phyloP scores from a whole-genome alignment of 2,797 vertebrate species.

The Tokudaia tokunoshimensis region DNA sequence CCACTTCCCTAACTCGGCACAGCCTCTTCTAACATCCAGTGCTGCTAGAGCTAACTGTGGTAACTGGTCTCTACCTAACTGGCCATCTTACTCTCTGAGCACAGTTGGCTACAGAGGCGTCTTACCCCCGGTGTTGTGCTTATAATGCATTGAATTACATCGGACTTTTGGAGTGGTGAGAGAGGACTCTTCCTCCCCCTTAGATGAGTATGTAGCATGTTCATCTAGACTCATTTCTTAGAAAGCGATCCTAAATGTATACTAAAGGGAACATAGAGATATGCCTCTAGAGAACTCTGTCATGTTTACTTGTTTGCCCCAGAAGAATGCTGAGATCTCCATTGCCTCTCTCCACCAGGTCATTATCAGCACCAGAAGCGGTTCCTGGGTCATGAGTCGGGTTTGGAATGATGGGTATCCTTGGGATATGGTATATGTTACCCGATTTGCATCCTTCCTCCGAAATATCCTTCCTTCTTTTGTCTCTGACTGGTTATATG shows the following conservation, averaged over 20 bases:
- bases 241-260: neutral
- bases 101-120: neutral
- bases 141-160: neutral
- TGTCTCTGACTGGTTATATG: slow-evolving; percentile 88
- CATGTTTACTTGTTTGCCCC: neutral
- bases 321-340: neutral
- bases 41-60: neutral
- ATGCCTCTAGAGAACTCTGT: neutral
- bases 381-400: slow-evolving; percentile 91
- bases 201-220: neutral
- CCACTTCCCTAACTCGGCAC: neutral
- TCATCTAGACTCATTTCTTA: neutral
- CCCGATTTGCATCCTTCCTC: slow-evolving; percentile 86
- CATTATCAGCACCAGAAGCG: slow-evolving; percentile 91
- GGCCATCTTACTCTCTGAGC: neutral
- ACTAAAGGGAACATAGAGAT: neutral
- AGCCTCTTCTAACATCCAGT: neutral
- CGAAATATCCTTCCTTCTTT: slow-evolving; percentile 84
- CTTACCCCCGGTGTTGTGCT: too few relatives aligned
- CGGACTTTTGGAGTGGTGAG: neutral
- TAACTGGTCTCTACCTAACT: neutral
- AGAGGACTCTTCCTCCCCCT: neutral
- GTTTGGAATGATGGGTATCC: slow-evolving; percentile 90
- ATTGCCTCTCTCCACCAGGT: slow-evolving; percentile 86
- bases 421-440: slow-evolving; percentile 88